Conservation (phyloP, 2,113 vertebrate genomes). For the Nerophis ophidion region DNA sequence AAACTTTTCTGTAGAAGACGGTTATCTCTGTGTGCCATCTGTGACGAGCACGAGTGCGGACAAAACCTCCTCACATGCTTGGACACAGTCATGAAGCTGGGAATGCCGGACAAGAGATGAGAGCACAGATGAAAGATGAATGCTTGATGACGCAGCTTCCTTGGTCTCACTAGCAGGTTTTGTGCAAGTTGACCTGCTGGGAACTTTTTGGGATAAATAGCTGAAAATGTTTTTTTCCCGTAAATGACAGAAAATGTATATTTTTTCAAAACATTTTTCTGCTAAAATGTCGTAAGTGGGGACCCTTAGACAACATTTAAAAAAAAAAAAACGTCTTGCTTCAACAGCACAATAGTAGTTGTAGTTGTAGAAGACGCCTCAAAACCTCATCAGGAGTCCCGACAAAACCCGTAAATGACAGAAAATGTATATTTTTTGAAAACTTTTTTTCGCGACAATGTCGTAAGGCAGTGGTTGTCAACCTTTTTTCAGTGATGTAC, state of each 20-base stretch:
- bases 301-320: too few relatives aligned
- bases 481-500: too few relatives aligned
- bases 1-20: background rate
- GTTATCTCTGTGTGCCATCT: background rate
- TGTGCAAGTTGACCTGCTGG: constrained; percentile 52
- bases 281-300: too few relatives aligned
- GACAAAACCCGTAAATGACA: too few relatives aligned
- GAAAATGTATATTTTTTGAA: too few relatives aligned
- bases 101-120: constrained; percentile 58
- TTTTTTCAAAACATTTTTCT: too few relatives aligned
- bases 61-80: constrained; percentile 1
- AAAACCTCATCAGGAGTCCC: too few relatives aligned
- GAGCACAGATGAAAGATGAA: constrained; percentile 57
- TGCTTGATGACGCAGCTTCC: constrained; percentile 45
- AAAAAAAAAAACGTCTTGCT: too few relatives aligned
- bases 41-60: background rate
- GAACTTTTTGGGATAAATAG: constrained; percentile 47
- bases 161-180: constrained; percentile 48
- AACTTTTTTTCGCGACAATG: too few relatives aligned
- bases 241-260: background rate
- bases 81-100: constrained; percentile 42
- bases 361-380: too few relatives aligned
- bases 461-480: too few relatives aligned
- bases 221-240: constrained; percentile 44
- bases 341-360: too few relatives aligned